A percentile compares a stretch with the other conserved stretches of the same genome.
These are phyloP conservation scores for Odobenus rosmarus DNA, from an alignment of 2,113 vertebrate species.

Conservation along the genomic window DNA sequence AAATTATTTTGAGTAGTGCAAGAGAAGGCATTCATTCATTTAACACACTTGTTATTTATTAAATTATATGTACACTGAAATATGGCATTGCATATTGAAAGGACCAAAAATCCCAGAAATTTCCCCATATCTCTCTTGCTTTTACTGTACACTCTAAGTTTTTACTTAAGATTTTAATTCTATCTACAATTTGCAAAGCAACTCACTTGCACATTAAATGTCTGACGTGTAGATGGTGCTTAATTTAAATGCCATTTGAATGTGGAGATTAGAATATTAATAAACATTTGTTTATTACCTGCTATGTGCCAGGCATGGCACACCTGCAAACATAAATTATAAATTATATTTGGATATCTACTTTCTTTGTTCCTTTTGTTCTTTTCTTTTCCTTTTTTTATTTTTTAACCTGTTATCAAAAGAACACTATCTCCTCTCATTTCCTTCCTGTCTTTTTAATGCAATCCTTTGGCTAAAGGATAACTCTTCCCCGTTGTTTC, in stretches of 20 bases:
- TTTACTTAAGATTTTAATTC: background rate
- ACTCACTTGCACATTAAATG: background rate
- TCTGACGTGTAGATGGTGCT: background rate
- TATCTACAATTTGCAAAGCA: background rate
- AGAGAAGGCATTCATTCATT: conserved; percentile 5
- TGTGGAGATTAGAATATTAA: background rate
- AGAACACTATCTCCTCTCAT: background rate
- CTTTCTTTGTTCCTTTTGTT: background rate
- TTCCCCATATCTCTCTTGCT: background rate
- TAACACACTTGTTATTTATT: background rate
- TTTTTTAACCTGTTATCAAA: background rate
- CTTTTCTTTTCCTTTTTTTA: background rate
- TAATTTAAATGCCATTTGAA: background rate
- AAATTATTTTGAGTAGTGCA: conserved; percentile 17
- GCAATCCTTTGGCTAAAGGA: background rate
- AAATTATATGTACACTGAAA: background rate
- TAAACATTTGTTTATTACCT: background rate
- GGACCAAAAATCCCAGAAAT: background rate
- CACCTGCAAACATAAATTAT: background rate
- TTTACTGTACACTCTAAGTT: background rate
- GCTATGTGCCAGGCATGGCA: background rate
- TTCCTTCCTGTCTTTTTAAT: background rate
- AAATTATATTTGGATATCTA: background rate
- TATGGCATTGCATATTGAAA: background rate
- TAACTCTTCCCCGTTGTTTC: background rate